Evolutionary conservation across 2,113 vertebrate genomes (phyloP).

Genomic region (Apeltes quadracus): DNA sequence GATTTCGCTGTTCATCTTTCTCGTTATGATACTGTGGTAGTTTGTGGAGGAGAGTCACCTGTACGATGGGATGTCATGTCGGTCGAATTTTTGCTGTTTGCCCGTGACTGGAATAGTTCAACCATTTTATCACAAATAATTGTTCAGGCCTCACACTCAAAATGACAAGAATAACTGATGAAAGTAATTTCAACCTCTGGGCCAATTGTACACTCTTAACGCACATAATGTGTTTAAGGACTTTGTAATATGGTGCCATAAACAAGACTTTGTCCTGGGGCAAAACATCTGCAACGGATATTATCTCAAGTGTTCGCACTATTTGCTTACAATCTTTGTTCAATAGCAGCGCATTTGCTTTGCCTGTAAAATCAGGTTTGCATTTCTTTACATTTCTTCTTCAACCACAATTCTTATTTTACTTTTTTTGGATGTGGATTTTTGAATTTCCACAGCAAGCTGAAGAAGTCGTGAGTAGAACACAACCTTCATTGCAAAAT

Average conservation of each 20-base stretch:
- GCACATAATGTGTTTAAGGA: slow-evolving; percentile 38
- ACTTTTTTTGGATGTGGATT: background rate
- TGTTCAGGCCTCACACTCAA: slow-evolving; percentile 23
- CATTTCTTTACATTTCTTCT: background rate
- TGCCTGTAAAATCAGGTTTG: background rate
- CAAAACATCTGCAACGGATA: slow-evolving; percentile 59
- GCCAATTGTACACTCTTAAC: slow-evolving; percentile 33
- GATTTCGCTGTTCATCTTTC: slow-evolving; percentile 55
- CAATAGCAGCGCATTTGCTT: background rate
- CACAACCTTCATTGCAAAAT: background rate
- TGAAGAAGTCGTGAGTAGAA: background rate
- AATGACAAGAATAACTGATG: slow-evolving; percentile 36
- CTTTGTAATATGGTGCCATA: slow-evolving; percentile 11
- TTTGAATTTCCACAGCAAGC: background rate
- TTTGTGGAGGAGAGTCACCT: slow-evolving; percentile 21
- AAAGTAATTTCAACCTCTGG: slow-evolving; percentile 13
- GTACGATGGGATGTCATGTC: slow-evolving; percentile 18
- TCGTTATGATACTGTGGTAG: slow-evolving; percentile 30
- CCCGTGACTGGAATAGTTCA: background rate
- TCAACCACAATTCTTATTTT: background rate
- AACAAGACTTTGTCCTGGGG: slow-evolving; percentile 45
- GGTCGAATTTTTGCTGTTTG: slow-evolving; percentile 1
- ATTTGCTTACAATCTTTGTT: slow-evolving; percentile 16
- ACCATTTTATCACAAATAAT: slow-evolving; percentile 11
- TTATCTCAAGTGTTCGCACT: slow-evolving; percentile 9